phyloP scores from a whole-genome alignment of 37 sponge, comb jelly and placozoan genomes.

The Halisarca cf. caerulea region DNA sequence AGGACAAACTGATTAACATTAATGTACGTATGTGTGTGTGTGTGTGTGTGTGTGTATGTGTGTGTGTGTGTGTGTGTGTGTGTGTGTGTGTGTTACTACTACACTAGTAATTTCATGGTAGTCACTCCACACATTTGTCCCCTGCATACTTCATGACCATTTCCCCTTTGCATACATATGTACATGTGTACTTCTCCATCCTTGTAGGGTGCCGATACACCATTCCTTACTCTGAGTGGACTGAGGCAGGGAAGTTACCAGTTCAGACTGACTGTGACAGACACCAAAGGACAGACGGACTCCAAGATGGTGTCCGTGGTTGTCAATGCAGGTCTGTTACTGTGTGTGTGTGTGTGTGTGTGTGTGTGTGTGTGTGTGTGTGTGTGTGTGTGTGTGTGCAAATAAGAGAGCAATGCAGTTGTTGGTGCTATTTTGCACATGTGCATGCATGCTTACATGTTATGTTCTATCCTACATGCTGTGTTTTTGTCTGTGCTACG shows the following conservation, averaged over 20 bases:
- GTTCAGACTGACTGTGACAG: conserved; percentile 75
- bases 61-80: too few species aligned
- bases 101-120: neutral
- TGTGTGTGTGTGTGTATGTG: too few species aligned
- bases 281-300: conserved; percentile 62
- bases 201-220: conserved; percentile 23
- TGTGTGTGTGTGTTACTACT: neutral
- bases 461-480: too few species aligned
- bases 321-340: conserved; percentile 48
- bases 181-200: neutral
- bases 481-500: neutral
- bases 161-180: neutral
- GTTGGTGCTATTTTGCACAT: neutral
- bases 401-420: neutral
- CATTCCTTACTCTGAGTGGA: conserved; percentile 24
- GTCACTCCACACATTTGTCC: neutral
- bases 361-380: neutral
- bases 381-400: neutral
- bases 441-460: too few species aligned
- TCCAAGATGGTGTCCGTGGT: conserved; percentile 53
- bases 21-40: conserved; percentile 5
- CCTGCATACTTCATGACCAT: neutral
- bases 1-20: conserved; percentile 21
- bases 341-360: neutral
- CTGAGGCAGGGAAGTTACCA: conserved; percentile 48